phyloP scores from a whole-genome alignment of 53 echinoderm and acorn worm genomes.

The Henricia sp. region DNA sequence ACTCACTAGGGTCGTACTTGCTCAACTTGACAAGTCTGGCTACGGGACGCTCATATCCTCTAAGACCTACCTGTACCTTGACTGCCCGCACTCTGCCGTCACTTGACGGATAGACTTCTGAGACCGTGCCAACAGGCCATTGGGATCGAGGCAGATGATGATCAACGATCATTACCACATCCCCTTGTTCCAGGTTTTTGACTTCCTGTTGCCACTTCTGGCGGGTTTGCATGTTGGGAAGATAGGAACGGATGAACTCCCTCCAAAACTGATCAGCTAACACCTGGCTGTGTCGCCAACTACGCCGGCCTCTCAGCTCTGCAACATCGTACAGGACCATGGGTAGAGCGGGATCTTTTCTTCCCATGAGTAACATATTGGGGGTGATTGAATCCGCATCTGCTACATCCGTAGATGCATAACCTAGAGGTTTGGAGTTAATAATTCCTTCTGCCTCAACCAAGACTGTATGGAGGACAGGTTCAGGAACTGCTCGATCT shows the following conservation, averaged over 20 bases:
- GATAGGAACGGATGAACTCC: conserved; percentile 29
- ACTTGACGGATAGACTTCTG: not conserved
- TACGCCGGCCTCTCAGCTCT: conserved; percentile 30
- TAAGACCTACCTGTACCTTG: not conserved
- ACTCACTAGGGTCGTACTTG: not conserved
- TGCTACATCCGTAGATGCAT: conserved; percentile 51
- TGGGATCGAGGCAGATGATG: not conserved
- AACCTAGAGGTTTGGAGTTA: conserved; percentile 67
- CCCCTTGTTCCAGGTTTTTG: not conserved
- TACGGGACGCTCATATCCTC: not conserved
- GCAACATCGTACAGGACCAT: not conserved
- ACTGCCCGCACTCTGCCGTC: not conserved
- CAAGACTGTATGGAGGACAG: conserved; percentile 57
- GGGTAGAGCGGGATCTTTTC: conserved; percentile 42
- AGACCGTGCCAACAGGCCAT: conserved; percentile 16
- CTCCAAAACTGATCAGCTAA: conserved; percentile 56
- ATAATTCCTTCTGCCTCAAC: conserved; percentile 55
- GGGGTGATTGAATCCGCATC: conserved; percentile 55
- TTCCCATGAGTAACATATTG: conserved; percentile 53
- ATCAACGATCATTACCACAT: conserved; percentile 17
- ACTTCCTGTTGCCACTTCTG: conserved; percentile 23
- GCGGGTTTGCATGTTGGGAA: conserved; percentile 18
- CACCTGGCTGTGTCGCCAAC: too few species aligned
- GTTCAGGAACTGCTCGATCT: conserved; percentile 45
- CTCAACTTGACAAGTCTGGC: not conserved